Conservation (phyloP, 2,888 invertebrate genomes). For the Drosophila paramelanica region DNA sequence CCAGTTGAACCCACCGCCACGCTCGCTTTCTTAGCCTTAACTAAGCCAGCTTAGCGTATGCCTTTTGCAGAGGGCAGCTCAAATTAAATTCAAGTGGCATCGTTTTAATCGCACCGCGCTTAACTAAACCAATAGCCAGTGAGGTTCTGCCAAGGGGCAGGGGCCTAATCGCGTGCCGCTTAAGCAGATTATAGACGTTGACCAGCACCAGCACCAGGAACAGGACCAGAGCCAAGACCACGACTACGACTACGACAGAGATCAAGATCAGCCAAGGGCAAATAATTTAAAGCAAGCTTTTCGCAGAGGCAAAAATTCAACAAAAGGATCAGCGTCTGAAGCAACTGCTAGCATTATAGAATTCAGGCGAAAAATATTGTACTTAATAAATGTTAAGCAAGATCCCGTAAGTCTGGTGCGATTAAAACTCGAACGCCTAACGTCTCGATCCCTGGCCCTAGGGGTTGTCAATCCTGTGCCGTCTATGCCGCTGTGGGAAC, state of each 20-base stretch:
- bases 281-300: conserved; percentile 72
- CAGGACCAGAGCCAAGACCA: conserved; percentile 19
- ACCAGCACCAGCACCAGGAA: conserved; percentile 17
- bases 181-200: conserved; percentile 61
- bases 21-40: conserved; percentile 1
- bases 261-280: conserved; percentile 60
- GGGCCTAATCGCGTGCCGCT: conserved; percentile 67
- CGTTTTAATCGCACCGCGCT: conserved; percentile 55
- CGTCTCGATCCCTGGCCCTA: conserved; percentile 28
- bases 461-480: conserved; percentile 32
- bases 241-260: conserved; percentile 9
- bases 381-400: conserved; percentile 78
- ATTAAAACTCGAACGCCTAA: conserved; percentile 67
- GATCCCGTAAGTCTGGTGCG: conserved; percentile 78
- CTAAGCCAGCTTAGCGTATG: conserved; percentile 60
- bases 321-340: conserved; percentile 50
- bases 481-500: conserved; percentile 45
- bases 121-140: conserved; percentile 29
- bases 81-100: conserved; percentile 72
- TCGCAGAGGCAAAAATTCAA: conserved; percentile 59
- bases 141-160: conserved; percentile 14
- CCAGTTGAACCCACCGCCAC: neutral
- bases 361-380: conserved; percentile 61
- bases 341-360: conserved; percentile 41
- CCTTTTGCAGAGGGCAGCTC: conserved; percentile 53